Percentiles rank a stretch among this genome's conserved stretches.
Evolutionary conservation across 1,140 invertebrate species (phyloP).

Genomic region (Solenopsis fugax): DNA sequence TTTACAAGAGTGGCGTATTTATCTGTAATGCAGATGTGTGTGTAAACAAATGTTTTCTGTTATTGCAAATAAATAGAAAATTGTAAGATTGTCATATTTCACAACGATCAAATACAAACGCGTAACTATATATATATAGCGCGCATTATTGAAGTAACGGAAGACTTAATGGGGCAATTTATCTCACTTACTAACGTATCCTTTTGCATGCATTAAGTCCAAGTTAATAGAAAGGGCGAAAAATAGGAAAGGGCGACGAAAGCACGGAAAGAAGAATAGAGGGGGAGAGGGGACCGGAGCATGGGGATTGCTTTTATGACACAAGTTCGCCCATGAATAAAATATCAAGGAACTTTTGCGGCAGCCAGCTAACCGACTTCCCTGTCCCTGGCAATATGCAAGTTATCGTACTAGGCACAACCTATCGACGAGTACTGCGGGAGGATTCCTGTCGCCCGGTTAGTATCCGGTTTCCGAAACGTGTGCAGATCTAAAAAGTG

Average conservation of each 20-base stretch:
- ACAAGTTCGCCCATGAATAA: slow-evolving; percentile 81
- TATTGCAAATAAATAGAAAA: not conserved
- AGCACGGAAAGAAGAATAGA: not conserved
- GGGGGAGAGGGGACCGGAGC: not conserved
- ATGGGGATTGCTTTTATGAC: slow-evolving; percentile 78
- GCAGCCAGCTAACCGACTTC: slow-evolving; percentile 50
- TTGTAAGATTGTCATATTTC: not conserved
- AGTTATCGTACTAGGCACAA: slow-evolving; percentile 38
- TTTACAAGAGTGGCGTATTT: not conserved
- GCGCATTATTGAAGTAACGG: slow-evolving; percentile 30
- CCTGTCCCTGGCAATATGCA: slow-evolving; percentile 40
- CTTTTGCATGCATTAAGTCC: slow-evolving; percentile 24
- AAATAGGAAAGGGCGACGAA: slow-evolving; percentile 41
- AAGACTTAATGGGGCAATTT: slow-evolving; percentile 39
- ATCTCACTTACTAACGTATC: slow-evolving; percentile 43
- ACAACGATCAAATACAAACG: slow-evolving; percentile 14
- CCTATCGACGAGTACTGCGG: slow-evolving; percentile 22
- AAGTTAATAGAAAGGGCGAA: slow-evolving; percentile 60
- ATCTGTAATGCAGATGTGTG: not conserved
- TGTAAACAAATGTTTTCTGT: not conserved
- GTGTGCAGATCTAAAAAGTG: not conserved
- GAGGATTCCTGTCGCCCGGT: not conserved
- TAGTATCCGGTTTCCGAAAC: not conserved
- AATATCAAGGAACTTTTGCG: slow-evolving; percentile 77
- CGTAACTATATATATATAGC: not conserved